These are phyloP conservation scores for Crenichthys baileyi DNA, from an alignment of 2,797 vertebrate species.

Conservation along the genomic window DNA sequence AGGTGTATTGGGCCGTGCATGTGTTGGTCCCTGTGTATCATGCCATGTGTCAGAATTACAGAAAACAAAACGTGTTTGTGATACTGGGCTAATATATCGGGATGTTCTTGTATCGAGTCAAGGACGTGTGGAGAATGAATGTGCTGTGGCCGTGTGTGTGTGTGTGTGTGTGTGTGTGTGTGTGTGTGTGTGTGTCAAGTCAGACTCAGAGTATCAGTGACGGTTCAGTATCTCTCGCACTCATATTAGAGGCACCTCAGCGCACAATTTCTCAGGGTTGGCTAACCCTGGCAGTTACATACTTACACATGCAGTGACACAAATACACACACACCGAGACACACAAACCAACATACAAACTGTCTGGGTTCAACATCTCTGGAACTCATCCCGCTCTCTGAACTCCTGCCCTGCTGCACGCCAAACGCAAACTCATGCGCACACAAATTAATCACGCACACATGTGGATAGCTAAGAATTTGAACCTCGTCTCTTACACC, in stretches of 20 bases:
- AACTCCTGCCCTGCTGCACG: constrained; percentile 68
- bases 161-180: constrained; percentile 24
- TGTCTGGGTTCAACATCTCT: constrained; percentile 60
- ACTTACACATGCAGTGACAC: constrained; percentile 63
- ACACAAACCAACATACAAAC: constrained; percentile 31
- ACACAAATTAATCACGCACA: constrained; percentile 51
- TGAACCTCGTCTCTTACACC: constrained; percentile 48
- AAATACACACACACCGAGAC: constrained; percentile 13
- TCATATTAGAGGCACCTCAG: constrained; percentile 77
- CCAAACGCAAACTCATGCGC: constrained; percentile 51
- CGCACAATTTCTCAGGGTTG: constrained; percentile 78
- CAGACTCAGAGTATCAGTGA: constrained; percentile 73
- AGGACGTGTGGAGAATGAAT: constrained; percentile 44
- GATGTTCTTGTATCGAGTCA: constrained; percentile 37
- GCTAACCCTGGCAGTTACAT: constrained; percentile 69
- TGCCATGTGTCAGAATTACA: constrained; percentile 49
- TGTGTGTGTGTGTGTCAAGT: constrained; percentile 54
- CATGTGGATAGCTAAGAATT: constrained; percentile 64
- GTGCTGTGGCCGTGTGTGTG: constrained; percentile 35
- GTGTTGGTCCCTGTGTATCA: constrained; percentile 61
- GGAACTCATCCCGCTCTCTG: constrained; percentile 61
- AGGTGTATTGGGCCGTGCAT: constrained; percentile 62
- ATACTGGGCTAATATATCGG: constrained; percentile 34
- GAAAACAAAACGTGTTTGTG: constrained; percentile 22
- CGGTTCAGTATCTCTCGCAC: constrained; percentile 75